These are phyloP conservation scores for Ophonus ardosiacus DNA, from an alignment of 2,888 invertebrate species.

Conservation along the genomic window DNA sequence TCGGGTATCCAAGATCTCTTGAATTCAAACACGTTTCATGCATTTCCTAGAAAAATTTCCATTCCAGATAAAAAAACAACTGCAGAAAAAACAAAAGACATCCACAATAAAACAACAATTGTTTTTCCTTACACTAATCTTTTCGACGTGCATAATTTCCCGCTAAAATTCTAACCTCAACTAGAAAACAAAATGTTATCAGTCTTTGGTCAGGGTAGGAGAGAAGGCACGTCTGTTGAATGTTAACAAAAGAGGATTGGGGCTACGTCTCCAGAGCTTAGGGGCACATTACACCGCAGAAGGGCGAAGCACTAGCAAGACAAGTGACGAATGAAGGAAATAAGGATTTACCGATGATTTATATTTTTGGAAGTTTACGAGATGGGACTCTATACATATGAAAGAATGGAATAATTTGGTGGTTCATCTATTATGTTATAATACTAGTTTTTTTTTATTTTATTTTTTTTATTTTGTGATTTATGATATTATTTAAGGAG, in stretches of 20 bases:
- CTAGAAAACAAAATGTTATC: background rate
- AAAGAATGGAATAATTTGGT: background rate
- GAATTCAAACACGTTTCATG: background rate
- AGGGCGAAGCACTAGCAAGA: background rate
- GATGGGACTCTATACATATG: background rate
- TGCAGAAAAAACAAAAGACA: background rate
- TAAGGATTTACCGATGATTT: background rate
- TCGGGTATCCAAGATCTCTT: constrained; percentile 9
- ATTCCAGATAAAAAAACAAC: background rate
- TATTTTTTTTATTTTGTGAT: no score
- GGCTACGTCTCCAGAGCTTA: background rate
- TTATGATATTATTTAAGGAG: no score
- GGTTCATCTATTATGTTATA: background rate
- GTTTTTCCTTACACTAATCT: no score
- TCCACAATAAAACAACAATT: no score
- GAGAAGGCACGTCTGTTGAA: background rate
- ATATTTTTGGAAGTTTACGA: background rate
- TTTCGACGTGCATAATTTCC: background rate
- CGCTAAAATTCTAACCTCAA: background rate
- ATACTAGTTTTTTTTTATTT: no score
- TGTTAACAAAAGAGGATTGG: background rate
- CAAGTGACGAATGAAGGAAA: constrained; percentile 21
- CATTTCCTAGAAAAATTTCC: background rate
- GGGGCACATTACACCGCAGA: background rate
- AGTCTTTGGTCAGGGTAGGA: background rate